Conservation (phyloP, 2,113 vertebrate genomes). For the Eleginops maclovinus region DNA sequence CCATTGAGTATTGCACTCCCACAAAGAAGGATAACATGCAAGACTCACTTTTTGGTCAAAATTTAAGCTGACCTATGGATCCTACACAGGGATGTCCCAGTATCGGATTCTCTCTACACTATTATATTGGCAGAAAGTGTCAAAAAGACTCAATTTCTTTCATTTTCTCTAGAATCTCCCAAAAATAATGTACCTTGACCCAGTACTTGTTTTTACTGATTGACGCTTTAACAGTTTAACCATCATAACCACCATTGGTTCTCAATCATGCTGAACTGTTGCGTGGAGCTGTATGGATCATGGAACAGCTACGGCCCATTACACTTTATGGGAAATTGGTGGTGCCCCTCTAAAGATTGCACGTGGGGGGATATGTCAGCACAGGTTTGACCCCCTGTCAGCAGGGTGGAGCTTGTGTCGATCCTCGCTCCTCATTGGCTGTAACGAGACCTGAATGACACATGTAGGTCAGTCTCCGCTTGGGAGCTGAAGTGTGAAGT, state of each 20-base stretch:
- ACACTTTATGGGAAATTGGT: too few species aligned
- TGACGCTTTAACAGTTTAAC: too few species aligned
- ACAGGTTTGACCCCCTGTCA: slow-evolving; percentile 36
- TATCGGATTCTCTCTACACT: too few species aligned
- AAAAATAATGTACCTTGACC: too few species aligned
- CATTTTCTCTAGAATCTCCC: too few species aligned
- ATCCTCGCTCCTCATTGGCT: slow-evolving; percentile 5
- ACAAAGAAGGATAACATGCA: neutral
- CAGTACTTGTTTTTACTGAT: too few species aligned
- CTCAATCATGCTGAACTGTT: too few species aligned
- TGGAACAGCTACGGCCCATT: too few species aligned
- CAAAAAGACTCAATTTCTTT: too few species aligned
- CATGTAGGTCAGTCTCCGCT: slow-evolving; percentile 51
- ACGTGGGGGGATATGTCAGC: neutral
- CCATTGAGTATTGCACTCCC: neutral
- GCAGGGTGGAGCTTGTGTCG: neutral
- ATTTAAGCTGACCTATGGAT: neutral
- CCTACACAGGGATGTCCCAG: neutral
- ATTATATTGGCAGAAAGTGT: too few species aligned
- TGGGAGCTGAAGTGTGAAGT: neutral
- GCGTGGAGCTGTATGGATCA: too few species aligned
- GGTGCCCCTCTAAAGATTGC: neutral
- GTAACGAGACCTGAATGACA: slow-evolving; percentile 26
- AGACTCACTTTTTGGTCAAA: neutral
- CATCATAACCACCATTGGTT: too few species aligned